These are phyloP conservation scores for Cyanistes caeruleus DNA, from an alignment of 2,113 vertebrate species.

Conservation along the genomic window DNA sequence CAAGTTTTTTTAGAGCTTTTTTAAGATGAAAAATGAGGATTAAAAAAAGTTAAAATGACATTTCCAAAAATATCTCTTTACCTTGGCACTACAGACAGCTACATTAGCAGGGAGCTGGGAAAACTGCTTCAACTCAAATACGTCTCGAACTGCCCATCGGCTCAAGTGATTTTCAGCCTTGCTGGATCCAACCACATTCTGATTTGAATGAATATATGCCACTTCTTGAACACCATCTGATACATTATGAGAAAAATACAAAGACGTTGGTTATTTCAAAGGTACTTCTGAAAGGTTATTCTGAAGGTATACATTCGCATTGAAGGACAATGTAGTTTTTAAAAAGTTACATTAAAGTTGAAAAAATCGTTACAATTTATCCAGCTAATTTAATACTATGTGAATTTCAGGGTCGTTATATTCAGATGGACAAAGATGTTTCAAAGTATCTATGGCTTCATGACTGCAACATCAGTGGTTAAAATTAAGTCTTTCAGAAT, in stretches of 20 bases:
- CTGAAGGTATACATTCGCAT: background rate
- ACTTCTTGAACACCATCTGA: conserved; percentile 87
- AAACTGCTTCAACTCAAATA: conserved; percentile 88
- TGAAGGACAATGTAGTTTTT: background rate
- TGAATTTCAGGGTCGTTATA: background rate
- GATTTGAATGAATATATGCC: conserved; percentile 91
- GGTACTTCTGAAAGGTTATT: background rate
- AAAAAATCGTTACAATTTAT: background rate
- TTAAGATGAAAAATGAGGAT: conserved; percentile 15
- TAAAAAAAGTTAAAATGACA: conserved; percentile 10
- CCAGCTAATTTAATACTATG: background rate
- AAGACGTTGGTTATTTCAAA: background rate
- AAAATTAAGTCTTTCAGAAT: background rate
- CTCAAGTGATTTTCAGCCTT: conserved; percentile 91
- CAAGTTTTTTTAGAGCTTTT: background rate
- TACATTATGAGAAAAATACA: background rate
- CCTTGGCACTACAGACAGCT: conserved; percentile 79
- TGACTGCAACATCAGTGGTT: background rate
- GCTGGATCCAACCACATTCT: conserved; percentile 92
- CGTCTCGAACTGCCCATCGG: conserved; percentile 84
- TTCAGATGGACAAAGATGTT: background rate
- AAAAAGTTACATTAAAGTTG: background rate
- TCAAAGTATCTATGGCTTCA: background rate
- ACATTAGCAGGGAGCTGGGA: conserved; percentile 92
- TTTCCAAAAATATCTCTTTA: conserved; percentile 64